Conservation (phyloP, 2,113 vertebrate species). For the Glaucomys volans region DNA sequence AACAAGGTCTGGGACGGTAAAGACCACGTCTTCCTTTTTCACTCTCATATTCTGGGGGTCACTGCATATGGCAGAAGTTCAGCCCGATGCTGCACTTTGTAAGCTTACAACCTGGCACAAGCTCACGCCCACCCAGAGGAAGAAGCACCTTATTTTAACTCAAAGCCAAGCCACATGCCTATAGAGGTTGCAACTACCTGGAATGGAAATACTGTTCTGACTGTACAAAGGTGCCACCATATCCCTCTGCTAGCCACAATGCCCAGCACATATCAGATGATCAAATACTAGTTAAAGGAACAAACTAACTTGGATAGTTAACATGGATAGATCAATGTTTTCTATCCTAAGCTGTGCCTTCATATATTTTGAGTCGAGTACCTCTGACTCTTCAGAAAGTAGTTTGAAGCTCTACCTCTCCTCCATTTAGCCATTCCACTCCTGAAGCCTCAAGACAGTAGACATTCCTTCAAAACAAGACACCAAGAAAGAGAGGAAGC, state of each 20-base stretch:
- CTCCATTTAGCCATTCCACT: not conserved
- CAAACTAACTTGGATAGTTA: not conserved
- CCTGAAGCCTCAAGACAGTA: not conserved
- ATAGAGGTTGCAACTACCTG: not conserved
- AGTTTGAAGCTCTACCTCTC: not conserved
- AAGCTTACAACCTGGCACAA: not conserved
- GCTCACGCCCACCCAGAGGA: not conserved
- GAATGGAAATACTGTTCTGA: not conserved
- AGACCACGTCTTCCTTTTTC: not conserved
- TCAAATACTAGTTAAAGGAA: not conserved
- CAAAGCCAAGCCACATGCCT: not conserved
- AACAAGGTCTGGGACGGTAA: not conserved
- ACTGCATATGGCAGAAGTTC: not conserved
- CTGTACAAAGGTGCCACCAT: rapidly evolving
- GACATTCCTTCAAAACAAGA: not conserved
- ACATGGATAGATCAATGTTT: not conserved
- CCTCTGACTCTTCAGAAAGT: not conserved
- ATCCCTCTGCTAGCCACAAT: not conserved
- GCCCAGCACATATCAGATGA: not conserved
- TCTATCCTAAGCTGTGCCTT: not conserved
- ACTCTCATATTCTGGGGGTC: not conserved
- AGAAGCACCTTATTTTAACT: not conserved
- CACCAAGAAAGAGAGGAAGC: not conserved
- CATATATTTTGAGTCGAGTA: not conserved
- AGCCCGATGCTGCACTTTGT: not conserved